A percentile compares a stretch with the other conserved stretches of the same genome.
phyloP scores from a whole-genome alignment of 2,113 vertebrate species.

The Bos taurus region DNA sequence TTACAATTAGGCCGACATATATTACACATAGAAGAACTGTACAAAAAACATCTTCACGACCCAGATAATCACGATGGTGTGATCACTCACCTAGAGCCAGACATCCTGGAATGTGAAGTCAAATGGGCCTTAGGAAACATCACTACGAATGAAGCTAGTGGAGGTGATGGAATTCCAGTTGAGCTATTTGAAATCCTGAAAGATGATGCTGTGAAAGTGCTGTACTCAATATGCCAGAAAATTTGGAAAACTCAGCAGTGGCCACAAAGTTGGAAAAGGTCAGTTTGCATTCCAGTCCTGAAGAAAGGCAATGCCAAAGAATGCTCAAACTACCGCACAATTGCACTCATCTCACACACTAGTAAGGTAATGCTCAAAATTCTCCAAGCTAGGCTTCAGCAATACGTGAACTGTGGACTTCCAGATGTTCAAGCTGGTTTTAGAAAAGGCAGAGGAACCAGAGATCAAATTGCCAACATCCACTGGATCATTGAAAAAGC shows the following conservation, averaged over 20 bases:
- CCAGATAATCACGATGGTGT: neutral
- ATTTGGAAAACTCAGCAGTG: neutral
- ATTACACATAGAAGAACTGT: neutral
- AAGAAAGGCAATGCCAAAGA: neutral
- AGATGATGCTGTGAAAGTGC: neutral
- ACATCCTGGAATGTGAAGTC: neutral
- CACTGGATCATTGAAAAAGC: accelerated
- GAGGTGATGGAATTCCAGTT: neutral
- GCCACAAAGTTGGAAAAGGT: neutral
- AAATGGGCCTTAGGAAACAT: neutral
- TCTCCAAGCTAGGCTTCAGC: neutral
- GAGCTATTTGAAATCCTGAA: neutral
- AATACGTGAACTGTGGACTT: neutral
- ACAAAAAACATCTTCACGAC: neutral
- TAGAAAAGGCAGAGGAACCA: too few relatives aligned
- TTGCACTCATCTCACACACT: neutral
- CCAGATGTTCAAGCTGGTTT: neutral
- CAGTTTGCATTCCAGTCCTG: neutral
- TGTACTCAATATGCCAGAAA: neutral
- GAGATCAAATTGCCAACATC: too few relatives aligned
- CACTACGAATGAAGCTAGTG: neutral
- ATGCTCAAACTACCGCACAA: neutral
- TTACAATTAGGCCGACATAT: neutral
- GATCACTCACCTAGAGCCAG: neutral
- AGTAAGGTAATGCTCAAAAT: neutral